A percentile compares a stretch with the other conserved stretches of the same genome.
Conservation (phyloP, 2,797 vertebrate species). For the Hydrocynus forskahlii region DNA sequence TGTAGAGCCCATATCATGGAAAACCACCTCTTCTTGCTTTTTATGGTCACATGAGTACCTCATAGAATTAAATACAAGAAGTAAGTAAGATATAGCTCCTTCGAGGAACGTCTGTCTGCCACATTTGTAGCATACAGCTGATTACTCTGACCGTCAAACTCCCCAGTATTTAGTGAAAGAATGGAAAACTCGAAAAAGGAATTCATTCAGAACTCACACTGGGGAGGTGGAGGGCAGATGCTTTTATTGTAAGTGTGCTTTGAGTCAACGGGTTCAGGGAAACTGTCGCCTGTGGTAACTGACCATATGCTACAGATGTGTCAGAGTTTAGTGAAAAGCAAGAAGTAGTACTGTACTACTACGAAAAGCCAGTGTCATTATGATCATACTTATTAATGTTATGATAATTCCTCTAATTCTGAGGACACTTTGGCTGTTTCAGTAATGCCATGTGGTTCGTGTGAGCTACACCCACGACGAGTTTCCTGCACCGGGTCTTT, state of each 20-base stretch:
- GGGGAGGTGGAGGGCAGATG: not conserved
- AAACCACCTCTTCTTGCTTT: no score
- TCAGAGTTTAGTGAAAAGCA: not conserved
- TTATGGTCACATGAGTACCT: no score
- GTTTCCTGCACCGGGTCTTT: conserved; percentile 54
- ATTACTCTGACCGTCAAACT: not conserved
- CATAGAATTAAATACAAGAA: no score
- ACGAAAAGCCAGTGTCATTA: not conserved
- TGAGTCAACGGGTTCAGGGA: not conserved
- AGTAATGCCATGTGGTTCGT: not conserved
- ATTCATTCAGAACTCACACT: not conserved
- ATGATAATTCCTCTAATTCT: not conserved
- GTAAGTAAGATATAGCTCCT: no score
- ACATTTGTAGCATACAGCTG: not conserved
- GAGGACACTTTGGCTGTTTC: conserved; percentile 4
- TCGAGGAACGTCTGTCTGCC: not conserved
- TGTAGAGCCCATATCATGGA: not conserved
- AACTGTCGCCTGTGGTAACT: not conserved
- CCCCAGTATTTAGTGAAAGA: not conserved
- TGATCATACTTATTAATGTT: not conserved
- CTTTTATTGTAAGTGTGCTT: not conserved
- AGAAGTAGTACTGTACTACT: not conserved
- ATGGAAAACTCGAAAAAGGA: not conserved
- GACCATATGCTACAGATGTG: not conserved
- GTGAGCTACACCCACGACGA: conserved; percentile 45